These are phyloP conservation scores for Anseranas semipalmata DNA, from an alignment of 2,113 vertebrate genomes.

Conservation along the genomic window DNA sequence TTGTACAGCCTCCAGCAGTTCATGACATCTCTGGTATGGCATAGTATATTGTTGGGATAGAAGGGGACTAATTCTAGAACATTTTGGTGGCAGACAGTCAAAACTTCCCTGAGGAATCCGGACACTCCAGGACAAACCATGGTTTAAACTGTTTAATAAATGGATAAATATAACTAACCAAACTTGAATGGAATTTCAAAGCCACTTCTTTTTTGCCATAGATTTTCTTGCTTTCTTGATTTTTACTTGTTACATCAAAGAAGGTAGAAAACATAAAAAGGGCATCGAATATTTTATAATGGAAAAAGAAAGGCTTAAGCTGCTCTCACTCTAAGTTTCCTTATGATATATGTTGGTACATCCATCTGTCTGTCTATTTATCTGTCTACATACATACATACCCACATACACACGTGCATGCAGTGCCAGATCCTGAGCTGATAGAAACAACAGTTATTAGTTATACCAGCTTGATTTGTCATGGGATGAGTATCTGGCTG, in stretches of 20 bases:
- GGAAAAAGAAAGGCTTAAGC: not conserved
- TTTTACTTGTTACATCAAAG: not conserved
- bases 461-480: not conserved
- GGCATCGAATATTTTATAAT: not conserved
- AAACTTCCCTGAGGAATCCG: not conserved
- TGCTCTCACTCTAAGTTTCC: not conserved
- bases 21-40: not conserved
- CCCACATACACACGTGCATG: not conserved
- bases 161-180: not conserved
- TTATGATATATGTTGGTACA: not conserved
- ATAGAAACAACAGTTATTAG: not conserved
- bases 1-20: not conserved
- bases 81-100: not conserved
- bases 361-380: not conserved
- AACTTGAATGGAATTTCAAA: not conserved
- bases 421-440: not conserved
- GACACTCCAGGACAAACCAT: not conserved
- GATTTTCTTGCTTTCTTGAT: not conserved
- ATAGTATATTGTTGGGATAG: not conserved
- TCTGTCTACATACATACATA: not conserved
- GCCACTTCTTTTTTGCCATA: not conserved
- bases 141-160: not conserved
- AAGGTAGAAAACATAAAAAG: not conserved
- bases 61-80: not conserved
- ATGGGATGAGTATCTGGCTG: not conserved